Evolutionary conservation across 2,113 vertebrate species (phyloP).

Genomic region (Rhea americana): DNA sequence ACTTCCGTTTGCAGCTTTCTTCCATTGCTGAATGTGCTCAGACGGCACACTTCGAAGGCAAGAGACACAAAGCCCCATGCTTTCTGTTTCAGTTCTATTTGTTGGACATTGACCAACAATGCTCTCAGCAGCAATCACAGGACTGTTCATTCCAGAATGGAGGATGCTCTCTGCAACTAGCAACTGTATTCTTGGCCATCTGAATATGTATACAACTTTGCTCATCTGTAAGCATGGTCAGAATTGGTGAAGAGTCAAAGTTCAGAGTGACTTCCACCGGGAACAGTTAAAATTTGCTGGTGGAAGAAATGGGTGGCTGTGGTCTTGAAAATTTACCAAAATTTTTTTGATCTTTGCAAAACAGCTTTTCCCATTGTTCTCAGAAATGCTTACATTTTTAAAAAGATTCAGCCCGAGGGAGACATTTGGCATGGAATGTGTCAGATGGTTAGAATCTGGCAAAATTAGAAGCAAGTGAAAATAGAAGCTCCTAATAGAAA

Average conservation of each 20-base stretch:
- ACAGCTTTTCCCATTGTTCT: constrained; percentile 51
- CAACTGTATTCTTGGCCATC: background rate
- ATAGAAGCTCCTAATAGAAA: constrained; percentile 24
- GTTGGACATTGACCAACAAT: background rate
- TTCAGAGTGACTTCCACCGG: background rate
- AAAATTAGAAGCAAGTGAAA: constrained; percentile 25
- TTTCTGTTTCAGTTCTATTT: background rate
- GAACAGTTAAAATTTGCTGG: background rate
- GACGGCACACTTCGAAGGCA: background rate
- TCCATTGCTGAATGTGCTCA: background rate
- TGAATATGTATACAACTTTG: background rate
- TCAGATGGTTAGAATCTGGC: background rate
- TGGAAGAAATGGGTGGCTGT: background rate
- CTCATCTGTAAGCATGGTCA: background rate
- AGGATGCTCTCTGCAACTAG: background rate
- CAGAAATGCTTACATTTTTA: background rate
- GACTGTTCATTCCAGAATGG: background rate
- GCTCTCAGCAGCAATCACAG: background rate
- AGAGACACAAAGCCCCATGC: background rate
- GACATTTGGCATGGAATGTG: background rate
- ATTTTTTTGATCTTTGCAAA: background rate
- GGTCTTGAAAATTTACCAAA: constrained; percentile 4
- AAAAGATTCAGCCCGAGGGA: constrained; percentile 7
- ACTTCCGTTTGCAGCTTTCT: background rate
- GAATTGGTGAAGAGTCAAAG: background rate